These are phyloP conservation scores for Naso thynnoides DNA, from an alignment of 2,797 vertebrate genomes.

Conservation along the genomic window DNA sequence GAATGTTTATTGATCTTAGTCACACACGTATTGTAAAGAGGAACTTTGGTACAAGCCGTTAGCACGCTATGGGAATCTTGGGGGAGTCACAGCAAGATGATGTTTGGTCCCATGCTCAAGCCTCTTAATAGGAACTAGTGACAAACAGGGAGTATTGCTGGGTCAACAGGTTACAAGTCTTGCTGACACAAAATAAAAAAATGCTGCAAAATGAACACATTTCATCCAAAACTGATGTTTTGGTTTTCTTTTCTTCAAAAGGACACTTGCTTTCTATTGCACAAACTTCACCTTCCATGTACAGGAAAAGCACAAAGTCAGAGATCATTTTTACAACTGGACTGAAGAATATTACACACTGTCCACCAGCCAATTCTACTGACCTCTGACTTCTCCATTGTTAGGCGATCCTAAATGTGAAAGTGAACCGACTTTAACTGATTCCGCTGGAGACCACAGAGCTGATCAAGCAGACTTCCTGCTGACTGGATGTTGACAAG, in stretches of 20 bases:
- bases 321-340: slow-evolving; percentile 55
- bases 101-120: slow-evolving; percentile 42
- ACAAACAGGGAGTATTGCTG: slow-evolving; percentile 16
- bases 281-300: slow-evolving; percentile 18
- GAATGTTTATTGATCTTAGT: slow-evolving; percentile 90
- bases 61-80: slow-evolving; percentile 86
- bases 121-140: slow-evolving; percentile 37
- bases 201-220: neutral
- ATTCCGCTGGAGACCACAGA: slow-evolving; percentile 53
- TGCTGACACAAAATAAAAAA: neutral
- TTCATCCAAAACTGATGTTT: neutral
- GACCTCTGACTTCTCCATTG: slow-evolving; percentile 73
- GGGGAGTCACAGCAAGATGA: slow-evolving; percentile 35
- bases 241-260: neutral
- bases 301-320: slow-evolving; percentile 30
- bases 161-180: neutral
- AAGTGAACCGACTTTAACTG: slow-evolving; percentile 62
- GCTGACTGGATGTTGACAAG: slow-evolving; percentile 60
- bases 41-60: slow-evolving; percentile 85
- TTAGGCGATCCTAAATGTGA: slow-evolving; percentile 61
- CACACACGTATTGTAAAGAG: slow-evolving; percentile 86
- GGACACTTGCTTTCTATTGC: slow-evolving; percentile 7
- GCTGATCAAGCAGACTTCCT: slow-evolving; percentile 68
- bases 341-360: slow-evolving; percentile 37
- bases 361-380: slow-evolving; percentile 42